Percentiles rank a stretch among this genome's conserved stretches.
These are phyloP conservation scores for Phaedon cochleariae DNA, from an alignment of 2,888 invertebrate species.

Conservation along the genomic window DNA sequence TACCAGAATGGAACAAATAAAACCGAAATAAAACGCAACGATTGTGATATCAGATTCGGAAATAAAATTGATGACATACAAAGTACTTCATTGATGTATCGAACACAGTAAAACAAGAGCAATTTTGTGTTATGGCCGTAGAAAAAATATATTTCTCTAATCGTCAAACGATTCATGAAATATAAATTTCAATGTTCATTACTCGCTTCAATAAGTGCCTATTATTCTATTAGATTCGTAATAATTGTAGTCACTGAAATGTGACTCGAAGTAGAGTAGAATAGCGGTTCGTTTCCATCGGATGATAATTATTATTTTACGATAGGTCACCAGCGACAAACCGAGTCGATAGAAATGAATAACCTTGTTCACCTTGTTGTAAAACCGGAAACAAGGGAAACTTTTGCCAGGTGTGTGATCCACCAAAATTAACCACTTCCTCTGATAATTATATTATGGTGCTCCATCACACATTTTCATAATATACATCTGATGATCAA, in stretches of 20 bases:
- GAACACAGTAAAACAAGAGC: too few relatives aligned
- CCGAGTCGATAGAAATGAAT: neutral
- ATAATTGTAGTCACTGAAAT: neutral
- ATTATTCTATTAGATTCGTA: neutral
- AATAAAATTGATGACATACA: too few relatives aligned
- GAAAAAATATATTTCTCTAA: too few relatives aligned
- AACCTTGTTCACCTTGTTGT: constrained; percentile 3
- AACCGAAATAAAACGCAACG: too few relatives aligned
- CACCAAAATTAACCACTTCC: neutral
- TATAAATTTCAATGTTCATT: neutral
- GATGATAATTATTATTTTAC: neutral
- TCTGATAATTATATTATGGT: too few relatives aligned
- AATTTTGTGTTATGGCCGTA: too few relatives aligned
- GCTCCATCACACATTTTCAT: too few relatives aligned
- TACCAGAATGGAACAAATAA: too few relatives aligned
- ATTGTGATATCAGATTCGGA: too few relatives aligned
- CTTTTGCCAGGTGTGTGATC: constrained; percentile 15
- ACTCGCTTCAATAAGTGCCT: neutral
- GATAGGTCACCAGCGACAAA: neutral
- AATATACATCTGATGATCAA: too few relatives aligned
- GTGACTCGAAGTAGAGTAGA: neutral
- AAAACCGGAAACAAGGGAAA: constrained; percentile 11
- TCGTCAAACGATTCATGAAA: neutral
- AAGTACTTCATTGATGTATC: too few relatives aligned
- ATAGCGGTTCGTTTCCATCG: neutral